Evolutionary conservation across 2,113 vertebrate species (phyloP).

Genomic region (Cottus gobio): DNA sequence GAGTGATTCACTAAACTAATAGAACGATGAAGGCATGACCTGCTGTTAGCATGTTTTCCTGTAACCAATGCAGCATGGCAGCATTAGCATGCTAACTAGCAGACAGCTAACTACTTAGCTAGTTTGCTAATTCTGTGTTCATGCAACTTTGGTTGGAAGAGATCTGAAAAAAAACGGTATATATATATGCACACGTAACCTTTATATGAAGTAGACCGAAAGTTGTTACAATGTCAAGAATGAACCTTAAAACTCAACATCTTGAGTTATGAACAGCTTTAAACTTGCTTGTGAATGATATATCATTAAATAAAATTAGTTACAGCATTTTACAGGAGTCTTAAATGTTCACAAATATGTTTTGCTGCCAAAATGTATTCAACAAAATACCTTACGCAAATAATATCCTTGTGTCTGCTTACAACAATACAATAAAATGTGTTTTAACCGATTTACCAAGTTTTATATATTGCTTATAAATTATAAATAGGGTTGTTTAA

Average conservation of each 20-base stretch:
- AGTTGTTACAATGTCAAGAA: background rate
- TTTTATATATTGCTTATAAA: background rate
- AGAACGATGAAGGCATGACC: no score
- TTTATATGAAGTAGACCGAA: no score
- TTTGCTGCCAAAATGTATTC: background rate
- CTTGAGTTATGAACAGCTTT: background rate
- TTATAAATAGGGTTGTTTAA: background rate
- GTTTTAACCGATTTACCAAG: background rate
- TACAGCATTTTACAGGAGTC: background rate
- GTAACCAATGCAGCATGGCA: no score
- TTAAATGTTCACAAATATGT: background rate
- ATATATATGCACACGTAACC: no score
- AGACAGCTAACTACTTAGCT: no score
- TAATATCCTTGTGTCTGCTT: background rate
- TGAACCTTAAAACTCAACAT: background rate
- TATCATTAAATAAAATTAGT: background rate
- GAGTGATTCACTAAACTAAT: no score
- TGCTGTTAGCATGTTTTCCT: no score
- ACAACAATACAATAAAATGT: background rate
- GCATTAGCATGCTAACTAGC: no score
- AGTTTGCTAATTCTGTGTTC: no score
- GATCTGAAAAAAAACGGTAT: no score
- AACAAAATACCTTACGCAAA: background rate
- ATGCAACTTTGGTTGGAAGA: no score
- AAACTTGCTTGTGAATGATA: background rate